Evolutionary conservation across 37 sponge, comb jelly and placozoan species (phyloP), one percentile per base, ranked within the genome.

Genomic region (Mnemiopsis leidyi): DNA sequence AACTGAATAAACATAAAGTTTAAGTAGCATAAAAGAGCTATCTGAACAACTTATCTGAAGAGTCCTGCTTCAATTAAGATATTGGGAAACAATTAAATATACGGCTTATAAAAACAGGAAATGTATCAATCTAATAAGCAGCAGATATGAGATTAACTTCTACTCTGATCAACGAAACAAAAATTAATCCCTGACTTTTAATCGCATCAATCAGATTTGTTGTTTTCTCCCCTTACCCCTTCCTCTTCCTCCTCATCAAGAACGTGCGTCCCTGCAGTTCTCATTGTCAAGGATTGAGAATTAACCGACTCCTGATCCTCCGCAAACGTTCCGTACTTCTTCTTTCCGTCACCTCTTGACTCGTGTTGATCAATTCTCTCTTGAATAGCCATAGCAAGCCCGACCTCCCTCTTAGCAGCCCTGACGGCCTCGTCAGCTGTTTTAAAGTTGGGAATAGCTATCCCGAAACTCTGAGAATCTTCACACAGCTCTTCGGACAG

Each of bases 351-450:
- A 5, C 9, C 13, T 48, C 61, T 48, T 18, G 61, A 5, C 61
- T 48, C 61, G 61, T 48, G 61, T 13, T 48, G 61, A 5, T 48
- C 9, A 48, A 71, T 5, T 23, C n/a, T 5, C 21, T 71, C 75
- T 28, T 18, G 7, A 5, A 71, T 29, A n/a, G 75, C 75, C n/a
- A 71, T 71, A 23, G 30, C 30, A 23, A 71, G 5, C 75, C 75
- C 30, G 2, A 71, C n/a, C 75, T 71, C 75, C 30, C 75, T 71
- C 75, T 40, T 85, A 7, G 90, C 90, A 32, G 35, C 90, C 9
- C 90, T 38, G 36, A 85, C 39, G 21, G 90, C 90, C 0, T 85
- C 90, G 0, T 16, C 61, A 26, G 35, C 29, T 23, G 61, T 25
- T 0, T 85, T 29, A 23, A 85, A 85, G 30, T 85, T 85, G 0